Base-by-base conservation (phyloP, 1,140 invertebrate species). In the Aleiodes sp. region DNA sequence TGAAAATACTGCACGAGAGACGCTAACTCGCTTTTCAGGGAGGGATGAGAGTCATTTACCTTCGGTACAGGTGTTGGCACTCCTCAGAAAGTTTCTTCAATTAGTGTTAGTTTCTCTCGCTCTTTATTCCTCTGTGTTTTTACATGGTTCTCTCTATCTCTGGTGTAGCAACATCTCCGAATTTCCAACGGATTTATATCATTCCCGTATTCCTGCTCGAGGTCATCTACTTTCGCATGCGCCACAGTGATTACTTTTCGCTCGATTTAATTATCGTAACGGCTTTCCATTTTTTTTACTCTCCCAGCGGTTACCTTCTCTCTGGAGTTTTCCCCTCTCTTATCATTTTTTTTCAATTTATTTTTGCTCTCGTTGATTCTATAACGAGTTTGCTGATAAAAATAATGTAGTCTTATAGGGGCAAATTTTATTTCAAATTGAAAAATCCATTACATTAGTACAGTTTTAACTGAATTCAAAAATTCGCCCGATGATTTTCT, bases 1-100 rank as follows among this genome's bases (percentile, higher is more conserved):
- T 21, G 26, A 12, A 21, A 56, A 43, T 37, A 35, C 57, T 57
- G 64, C 7, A 14, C 12, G 28, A 10, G 29, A 10, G 16, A 14
- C 19, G 64, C 26, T 9, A 28, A 33, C 21, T 37, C 59, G 52
- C 46, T 59, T 46, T 67, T 62, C 57, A 43, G n/a, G 61, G 26
- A 46, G 61, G 41, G 61, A 43, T 66, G 65, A 35, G 33, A 59
- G 65, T 52, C 65, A 69, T 69, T 69, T 52, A 33, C 39, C 19
- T 60, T 31, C 56, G 14, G 59, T 69, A 63, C 67, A 63, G 60
- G 60, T 63, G 59, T 69, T 52, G 16, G 35, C 39, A n/a, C 14
- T 43, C 64, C 41, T 39, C 43, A 43, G 46, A 65, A 69, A 69
- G 63, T 31, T 52, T 56, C 41, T 63, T 52, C 59, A 4, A 52